These are phyloP conservation scores for Metaphire vulgaris DNA, from an alignment of 1,140 invertebrate genomes.

Conservation along the genomic window DNA sequence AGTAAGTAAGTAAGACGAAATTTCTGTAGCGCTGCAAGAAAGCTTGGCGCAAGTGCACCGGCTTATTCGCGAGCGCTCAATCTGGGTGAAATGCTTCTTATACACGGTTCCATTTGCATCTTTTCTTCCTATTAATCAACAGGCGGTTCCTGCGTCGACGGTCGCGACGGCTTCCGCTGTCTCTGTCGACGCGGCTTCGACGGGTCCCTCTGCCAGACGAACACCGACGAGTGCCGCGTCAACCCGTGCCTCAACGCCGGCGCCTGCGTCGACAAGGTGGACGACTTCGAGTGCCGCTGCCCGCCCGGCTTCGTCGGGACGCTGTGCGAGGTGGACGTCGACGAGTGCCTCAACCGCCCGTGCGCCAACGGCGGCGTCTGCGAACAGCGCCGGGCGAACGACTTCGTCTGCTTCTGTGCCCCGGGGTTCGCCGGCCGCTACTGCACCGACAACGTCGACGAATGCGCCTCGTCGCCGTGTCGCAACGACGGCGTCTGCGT, in stretches of 20 bases:
- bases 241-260: constrained; percentile 23
- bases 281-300: constrained; percentile 62
- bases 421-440: constrained; percentile 91
- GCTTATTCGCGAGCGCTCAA: too few relatives aligned
- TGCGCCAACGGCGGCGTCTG: constrained; percentile 90
- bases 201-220: background rate
- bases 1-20: too few relatives aligned
- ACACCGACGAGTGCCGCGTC: background rate
- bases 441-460: constrained; percentile 89
- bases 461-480: constrained; percentile 73
- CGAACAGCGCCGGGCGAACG: constrained; percentile 57
- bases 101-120: too few relatives aligned
- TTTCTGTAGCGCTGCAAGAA: too few relatives aligned
- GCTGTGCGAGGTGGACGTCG: constrained; percentile 55
- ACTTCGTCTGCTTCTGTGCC: constrained; percentile 63
- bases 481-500: constrained; percentile 76
- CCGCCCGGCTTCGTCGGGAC: constrained; percentile 68
- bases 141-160: constrained; percentile 41
- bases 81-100: too few relatives aligned
- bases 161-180: constrained; percentile 8
- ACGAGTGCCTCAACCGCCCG: constrained; percentile 59
- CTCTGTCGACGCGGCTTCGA: constrained; percentile 12
- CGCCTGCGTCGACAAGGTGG: background rate
- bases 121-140: too few relatives aligned
- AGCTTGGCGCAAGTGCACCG: too few relatives aligned